These are phyloP conservation scores for Pocota personata DNA, from an alignment of 2,888 invertebrate genomes.

Conservation along the genomic window DNA sequence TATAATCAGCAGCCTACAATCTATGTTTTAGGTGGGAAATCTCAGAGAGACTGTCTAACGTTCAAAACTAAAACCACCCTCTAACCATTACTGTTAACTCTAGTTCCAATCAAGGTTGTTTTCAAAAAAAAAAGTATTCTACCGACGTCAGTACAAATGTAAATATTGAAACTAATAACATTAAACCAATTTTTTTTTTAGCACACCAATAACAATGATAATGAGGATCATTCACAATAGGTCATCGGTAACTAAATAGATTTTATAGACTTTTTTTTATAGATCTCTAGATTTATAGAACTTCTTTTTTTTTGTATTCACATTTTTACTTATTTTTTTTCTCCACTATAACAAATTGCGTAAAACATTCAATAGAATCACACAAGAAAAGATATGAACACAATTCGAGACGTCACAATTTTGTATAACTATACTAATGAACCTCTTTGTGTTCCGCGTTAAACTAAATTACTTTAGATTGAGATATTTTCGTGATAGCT, in stretches of 20 bases:
- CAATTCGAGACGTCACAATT: too few species aligned
- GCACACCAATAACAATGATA: constrained; percentile 32
- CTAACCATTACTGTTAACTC: background rate
- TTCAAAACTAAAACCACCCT: too few species aligned
- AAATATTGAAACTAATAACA: constrained; percentile 25
- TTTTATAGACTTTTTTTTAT: background rate
- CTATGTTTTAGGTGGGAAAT: too few species aligned
- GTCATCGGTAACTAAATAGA: background rate
- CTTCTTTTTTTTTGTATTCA: background rate
- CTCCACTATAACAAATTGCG: background rate
- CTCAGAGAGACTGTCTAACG: too few species aligned
- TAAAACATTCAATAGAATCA: background rate
- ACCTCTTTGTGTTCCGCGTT: constrained; percentile 60
- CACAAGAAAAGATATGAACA: background rate
- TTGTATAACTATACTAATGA: constrained; percentile 22
- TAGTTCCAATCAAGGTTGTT: background rate
- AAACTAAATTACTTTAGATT: constrained; percentile 68
- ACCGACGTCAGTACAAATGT: background rate
- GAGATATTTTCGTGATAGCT: constrained; percentile 51
- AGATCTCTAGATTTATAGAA: background rate
- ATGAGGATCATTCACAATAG: background rate
- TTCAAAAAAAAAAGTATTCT: background rate
- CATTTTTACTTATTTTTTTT: background rate
- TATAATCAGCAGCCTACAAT: too few species aligned
- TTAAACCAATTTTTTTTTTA: background rate